Base-by-base conservation (phyloP, 2,888 invertebrate genomes). In the Tortricodes alternella region DNA sequence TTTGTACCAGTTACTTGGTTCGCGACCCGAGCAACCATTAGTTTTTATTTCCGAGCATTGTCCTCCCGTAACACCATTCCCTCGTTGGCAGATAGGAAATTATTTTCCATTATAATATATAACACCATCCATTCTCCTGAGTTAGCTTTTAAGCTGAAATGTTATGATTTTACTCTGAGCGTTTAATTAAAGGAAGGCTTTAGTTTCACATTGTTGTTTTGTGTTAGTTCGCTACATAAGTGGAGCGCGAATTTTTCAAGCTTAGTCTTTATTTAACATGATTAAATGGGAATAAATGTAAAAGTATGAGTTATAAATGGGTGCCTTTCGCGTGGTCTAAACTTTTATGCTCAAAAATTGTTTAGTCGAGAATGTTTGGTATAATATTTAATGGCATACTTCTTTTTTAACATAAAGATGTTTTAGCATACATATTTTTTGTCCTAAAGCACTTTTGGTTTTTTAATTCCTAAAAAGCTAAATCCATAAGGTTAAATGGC, bases 41-140 rank as follows among this genome's bases (percentile, higher is more conserved):
- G 81, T 83, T 81, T 80, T 80, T 83, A 83, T 83, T 81, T 83
- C 82, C 73, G 74, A 69, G 62, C 76, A 79, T 83, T 84, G 84
- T 82, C 80, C 80, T 74, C 71, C 48, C 38, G 46, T 49, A 55
- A 65, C 66, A 62, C 66, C 68, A 70, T 67, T 67, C 66, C 68
- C 65, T 64, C 67, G 68, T 65, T 69, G 71, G 66, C 67, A 67
- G 73, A 71, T 78, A 75, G 79, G 80, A 81, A 83, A 83, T 80
- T 80, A 80, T 80, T 76, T 76, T 71, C 71, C 76, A 78, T 79
- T 79, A 78, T 76, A 75, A 46, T 52, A 61, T 52, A 55, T 56
- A 43, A 56, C 55, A 48, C 52, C 56, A 50, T 44, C 57, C 48
- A 53, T 44, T 56, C 37, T 29, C 24, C 48, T 50, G 37, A 27